Conservation (phyloP, 2,888 invertebrate species). For the Lasius platythorax region DNA sequence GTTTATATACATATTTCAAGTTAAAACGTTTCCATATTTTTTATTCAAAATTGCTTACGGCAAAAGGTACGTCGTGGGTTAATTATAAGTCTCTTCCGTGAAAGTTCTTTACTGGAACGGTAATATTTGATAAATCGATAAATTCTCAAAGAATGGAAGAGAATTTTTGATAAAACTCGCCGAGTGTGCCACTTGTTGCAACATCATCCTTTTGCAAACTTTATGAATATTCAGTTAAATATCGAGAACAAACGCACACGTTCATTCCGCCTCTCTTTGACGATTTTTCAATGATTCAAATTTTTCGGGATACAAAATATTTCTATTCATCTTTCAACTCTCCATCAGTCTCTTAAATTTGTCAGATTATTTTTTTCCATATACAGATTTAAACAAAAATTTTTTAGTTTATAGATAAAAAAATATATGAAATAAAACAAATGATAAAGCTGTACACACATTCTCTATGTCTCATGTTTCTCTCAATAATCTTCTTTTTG, state of each 20-base stretch:
- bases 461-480: background rate
- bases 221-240: constrained; percentile 22
- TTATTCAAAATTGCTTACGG: background rate
- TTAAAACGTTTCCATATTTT: background rate
- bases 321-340: background rate
- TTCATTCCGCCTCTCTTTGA: background rate
- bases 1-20: background rate
- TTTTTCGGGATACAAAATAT: background rate
- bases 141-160: constrained; percentile 5
- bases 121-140: constrained; percentile 29
- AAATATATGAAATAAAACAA: background rate
- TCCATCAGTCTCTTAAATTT: background rate
- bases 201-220: constrained; percentile 11
- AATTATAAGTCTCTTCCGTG: constrained; percentile 29
- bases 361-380: background rate
- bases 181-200: constrained; percentile 29
- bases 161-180: background rate
- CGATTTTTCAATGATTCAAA: background rate
- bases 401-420: background rate
- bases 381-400: background rate
- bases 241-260: background rate
- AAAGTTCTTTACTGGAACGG: background rate
- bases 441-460: background rate
- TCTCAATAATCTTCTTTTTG: background rate
- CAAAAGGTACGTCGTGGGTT: constrained; percentile 4